A percentile compares a stretch with the other conserved stretches of the same genome.
Conservation (phyloP, 2,888 invertebrate genomes). For the Ganaspis brasiliensis region DNA sequence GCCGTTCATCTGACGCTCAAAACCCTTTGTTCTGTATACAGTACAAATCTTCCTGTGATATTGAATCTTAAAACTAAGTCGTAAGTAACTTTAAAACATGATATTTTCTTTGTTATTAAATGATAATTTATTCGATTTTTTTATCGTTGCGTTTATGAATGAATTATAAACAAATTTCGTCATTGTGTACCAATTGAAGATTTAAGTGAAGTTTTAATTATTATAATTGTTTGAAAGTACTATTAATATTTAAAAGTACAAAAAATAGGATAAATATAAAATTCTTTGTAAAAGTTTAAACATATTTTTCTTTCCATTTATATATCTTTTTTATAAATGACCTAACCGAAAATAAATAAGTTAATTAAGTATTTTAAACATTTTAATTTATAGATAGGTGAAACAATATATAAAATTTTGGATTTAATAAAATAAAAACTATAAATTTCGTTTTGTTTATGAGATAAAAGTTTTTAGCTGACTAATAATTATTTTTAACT, state of each 20-base stretch:
- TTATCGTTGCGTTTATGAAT: background rate
- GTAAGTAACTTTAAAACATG: background rate
- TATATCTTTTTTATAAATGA: no score
- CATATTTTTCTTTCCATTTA: no score
- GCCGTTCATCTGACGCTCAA: constrained; percentile 50
- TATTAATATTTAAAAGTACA: background rate
- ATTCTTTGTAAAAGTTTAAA: no score
- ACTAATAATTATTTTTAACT: no score
- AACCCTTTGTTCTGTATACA: constrained; percentile 21
- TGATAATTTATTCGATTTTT: background rate
- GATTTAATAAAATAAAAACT: no score
- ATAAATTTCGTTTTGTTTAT: no score
- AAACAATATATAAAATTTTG: no score
- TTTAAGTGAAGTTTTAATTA: background rate
- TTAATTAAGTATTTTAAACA: no score
- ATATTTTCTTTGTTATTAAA: background rate
- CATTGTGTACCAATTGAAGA: background rate
- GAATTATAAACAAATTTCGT: background rate
- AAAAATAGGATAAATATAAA: background rate
- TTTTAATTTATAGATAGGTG: no score
- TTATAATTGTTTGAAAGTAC: no score
- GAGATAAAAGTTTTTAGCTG: no score
- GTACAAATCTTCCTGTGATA: constrained; percentile 37
- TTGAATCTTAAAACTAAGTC: background rate
- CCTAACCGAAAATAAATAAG: no score